phyloP scores from a whole-genome alignment of 2,888 invertebrate species.

The Microchrysa polita region DNA sequence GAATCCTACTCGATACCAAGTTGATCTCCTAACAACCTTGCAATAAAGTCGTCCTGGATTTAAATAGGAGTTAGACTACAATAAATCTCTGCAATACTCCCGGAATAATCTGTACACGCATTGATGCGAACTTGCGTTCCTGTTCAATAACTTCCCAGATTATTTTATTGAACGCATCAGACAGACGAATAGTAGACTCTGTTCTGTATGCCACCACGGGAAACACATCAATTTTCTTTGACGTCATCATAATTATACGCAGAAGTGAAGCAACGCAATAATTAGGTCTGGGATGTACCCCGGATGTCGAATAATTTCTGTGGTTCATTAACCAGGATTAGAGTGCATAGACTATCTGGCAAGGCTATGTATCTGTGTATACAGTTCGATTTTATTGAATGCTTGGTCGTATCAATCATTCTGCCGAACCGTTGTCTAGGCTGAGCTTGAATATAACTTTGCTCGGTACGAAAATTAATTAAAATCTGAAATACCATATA shows the following conservation, averaged over 20 bases:
- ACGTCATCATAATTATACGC: conserved; percentile 18
- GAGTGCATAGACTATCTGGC: background rate
- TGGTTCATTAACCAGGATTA: background rate
- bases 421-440: too few species aligned
- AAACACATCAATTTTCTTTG: conserved; percentile 24
- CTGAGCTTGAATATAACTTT: too few species aligned
- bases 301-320: background rate
- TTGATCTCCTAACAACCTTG: too few species aligned
- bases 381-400: background rate
- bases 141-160: background rate
- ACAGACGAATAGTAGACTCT: background rate
- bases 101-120: background rate
- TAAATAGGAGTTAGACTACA: too few species aligned
- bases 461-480: too few species aligned
- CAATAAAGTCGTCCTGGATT: too few species aligned
- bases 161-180: background rate
- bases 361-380: too few species aligned
- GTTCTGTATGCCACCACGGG: background rate
- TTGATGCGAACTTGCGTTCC: conserved; percentile 1
- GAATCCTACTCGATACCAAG: too few species aligned
- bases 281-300: background rate
- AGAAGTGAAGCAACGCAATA: background rate
- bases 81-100: background rate
- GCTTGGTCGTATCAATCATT: too few species aligned
- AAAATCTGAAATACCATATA: too few species aligned